Evolutionary conservation across 2,888 invertebrate species (phyloP), one percentile per base, ranked within the genome.

Genomic region (Amphipyra berbera): DNA sequence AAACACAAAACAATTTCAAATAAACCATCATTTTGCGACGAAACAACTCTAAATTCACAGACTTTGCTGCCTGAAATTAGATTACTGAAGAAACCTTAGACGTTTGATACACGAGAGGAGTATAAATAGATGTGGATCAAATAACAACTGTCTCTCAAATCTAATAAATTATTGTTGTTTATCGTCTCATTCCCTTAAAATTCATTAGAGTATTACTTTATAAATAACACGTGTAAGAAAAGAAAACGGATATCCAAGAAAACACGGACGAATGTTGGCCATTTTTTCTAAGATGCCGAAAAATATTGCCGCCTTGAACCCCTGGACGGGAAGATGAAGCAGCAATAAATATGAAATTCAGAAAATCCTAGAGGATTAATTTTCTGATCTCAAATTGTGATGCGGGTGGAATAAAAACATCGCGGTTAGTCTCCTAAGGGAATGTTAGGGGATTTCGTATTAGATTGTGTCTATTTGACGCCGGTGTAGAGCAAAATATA

Each of bases 201-300:
- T 52, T 41, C 48, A 48, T 50, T 60, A 42, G 55, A 73, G 50
- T 48, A 38, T 56, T 68, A 71, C 65, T 70, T 79, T 63, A 73
- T 79, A 79, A 82, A 84, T 85, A 79, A 81, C 77, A 71, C 58
- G 53, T 71, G 70, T 2, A 30, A 74, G 73, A 78, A 76, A 73
- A 80, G 74, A 57, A 49, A 80, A 81, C 78, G 82, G 83, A 85
- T 85, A 76, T 76, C 63, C 45, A 48, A 61, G 47, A 61, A 66
- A 74, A 82, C 68, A 65, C 73, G 57, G 38, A 73, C 67, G 73
- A 78, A 80, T 74, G 64, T 58, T 47, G 44, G 63, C 61, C 59
- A 57, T 72, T 79, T 80, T 79, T 78, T 72, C 55, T 59, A 61
- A 75, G 73, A 68, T 56, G 55, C 68, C 75, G 7, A 71, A 79